Base-by-base conservation (phyloP, 2,888 invertebrate genomes). In the Eristalis arbustorum region DNA sequence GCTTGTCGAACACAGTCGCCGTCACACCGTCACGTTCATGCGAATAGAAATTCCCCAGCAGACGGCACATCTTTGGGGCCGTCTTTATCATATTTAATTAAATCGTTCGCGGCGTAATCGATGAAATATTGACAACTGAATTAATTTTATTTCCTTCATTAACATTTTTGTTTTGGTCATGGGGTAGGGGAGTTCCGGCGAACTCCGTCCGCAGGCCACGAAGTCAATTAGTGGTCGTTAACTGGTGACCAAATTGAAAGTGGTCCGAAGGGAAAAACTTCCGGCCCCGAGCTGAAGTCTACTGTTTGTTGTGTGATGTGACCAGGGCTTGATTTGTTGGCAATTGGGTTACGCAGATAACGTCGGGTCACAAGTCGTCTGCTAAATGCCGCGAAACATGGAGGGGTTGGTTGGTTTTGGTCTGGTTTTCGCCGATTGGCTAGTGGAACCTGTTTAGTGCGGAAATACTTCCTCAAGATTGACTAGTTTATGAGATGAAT, bases 121-220 rank as follows among this genome's bases (percentile, higher is more conserved):
- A 73, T 68, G 66, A 34, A n/a, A 59, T 77, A 64, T 71, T 68
- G 56, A 74, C 68, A 64, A 59, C 77, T 68, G 76, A 76, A 76
- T 85, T 73, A 61, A 73, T 80, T 84, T 61, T 57, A 68, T 64
- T 76, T 61, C 37, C 59, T 69, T 73, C 56, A 84, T 84, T 84
- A 75, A 37, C 84, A 84, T 84, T 80, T 84, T 62, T 71, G 75
- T 79, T 74, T 74, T 61, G 31, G 61, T 31, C 59, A 75, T 22
- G 59, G 14, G 61, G 14, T 18, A n/a, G 18, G 1, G 49, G 8
- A 3, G 49, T 49, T n/a, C 49, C 18, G 49, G 5, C 1, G 49
- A 49, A 18, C n/a, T 49, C 25, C 25, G 18, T 4, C 5, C 18
- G 49, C 18, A 5, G n/a, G 49, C 49, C n/a, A 18, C 49, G 49